Conservation (phyloP, 2,888 invertebrate species). For the Drosophila quasianomalipes region DNA sequence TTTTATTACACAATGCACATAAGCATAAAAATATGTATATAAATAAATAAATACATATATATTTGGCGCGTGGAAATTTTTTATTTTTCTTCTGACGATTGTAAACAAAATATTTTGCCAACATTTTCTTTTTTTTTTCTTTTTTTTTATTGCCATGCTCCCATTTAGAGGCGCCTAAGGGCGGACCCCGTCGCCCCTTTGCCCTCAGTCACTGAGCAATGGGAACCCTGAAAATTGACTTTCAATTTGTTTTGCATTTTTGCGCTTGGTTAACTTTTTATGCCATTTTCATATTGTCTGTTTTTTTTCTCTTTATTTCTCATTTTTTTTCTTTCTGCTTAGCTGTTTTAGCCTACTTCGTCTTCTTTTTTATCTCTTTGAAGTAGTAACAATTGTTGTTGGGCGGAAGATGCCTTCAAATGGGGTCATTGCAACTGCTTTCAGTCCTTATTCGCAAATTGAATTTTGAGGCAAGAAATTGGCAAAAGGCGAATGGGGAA, state of each 20-base stretch:
- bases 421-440: constrained; percentile 50
- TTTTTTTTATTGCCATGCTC: constrained; percentile 33
- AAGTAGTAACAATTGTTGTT: constrained; percentile 23
- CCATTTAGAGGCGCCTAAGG: constrained; percentile 30
- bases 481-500: constrained; percentile 9
- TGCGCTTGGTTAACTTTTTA: constrained; percentile 63
- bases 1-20: constrained; percentile 53
- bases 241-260: constrained; percentile 73
- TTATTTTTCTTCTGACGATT: constrained; percentile 21
- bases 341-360: neutral
- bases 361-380: constrained; percentile 31
- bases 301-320: constrained; percentile 1
- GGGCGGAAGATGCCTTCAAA: constrained; percentile 27
- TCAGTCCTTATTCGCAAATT: constrained; percentile 29
- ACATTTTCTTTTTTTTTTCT: neutral
- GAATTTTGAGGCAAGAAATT: constrained; percentile 34
- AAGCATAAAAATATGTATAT: constrained; percentile 23
- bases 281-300: constrained; percentile 55
- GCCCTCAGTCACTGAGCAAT: neutral
- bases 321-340: constrained; percentile 15
- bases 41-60: constrained; percentile 25
- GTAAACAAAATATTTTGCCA: constrained; percentile 39
- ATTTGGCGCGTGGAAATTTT: constrained; percentile 22
- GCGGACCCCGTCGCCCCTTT: neutral
- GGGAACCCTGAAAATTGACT: constrained; percentile 66